Evolutionary conservation across 2,797 vertebrate species (phyloP).

Genomic region (Salmo trutta): DNA sequence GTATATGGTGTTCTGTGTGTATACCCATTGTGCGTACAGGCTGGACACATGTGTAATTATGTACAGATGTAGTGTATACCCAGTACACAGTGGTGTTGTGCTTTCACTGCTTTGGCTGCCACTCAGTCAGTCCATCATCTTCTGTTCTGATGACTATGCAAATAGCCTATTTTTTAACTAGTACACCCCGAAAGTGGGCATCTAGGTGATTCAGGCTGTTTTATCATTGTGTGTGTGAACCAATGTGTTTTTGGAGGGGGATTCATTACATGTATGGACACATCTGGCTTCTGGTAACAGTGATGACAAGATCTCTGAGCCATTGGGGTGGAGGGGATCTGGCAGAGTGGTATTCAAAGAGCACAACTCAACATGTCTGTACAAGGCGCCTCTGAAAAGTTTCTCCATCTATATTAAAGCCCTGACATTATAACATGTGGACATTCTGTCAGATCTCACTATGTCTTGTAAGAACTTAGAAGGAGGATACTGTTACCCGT

Average conservation of each 20-base stretch:
- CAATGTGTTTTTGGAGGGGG: not conserved
- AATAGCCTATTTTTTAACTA: constrained; percentile 28
- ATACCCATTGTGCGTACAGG: not conserved
- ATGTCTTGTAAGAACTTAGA: not conserved
- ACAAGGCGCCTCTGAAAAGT: constrained; percentile 16
- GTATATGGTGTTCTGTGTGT: not conserved
- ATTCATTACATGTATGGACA: constrained; percentile 58
- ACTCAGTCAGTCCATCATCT: constrained; percentile 35
- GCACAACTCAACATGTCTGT: constrained; percentile 39
- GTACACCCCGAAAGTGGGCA: constrained; percentile 22
- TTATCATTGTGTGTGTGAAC: constrained; percentile 19
- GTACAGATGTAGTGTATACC: too few relatives aligned
- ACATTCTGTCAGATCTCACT: not conserved
- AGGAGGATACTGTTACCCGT: not conserved
- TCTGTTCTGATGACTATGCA: constrained; percentile 54
- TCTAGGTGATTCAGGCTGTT: constrained; percentile 19
- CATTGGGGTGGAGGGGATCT: constrained; percentile 35
- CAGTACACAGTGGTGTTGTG: too few relatives aligned
- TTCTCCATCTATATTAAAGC: too few relatives aligned
- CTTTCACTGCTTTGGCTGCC: too few relatives aligned
- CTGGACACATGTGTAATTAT: too few relatives aligned
- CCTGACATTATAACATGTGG: not conserved
- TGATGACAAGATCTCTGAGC: constrained; percentile 46
- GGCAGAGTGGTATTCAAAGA: constrained; percentile 51
- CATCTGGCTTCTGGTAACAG: constrained; percentile 58